Evolutionary conservation across 2,888 invertebrate species (phyloP).

Genomic region (Drosophila bunnanda): DNA sequence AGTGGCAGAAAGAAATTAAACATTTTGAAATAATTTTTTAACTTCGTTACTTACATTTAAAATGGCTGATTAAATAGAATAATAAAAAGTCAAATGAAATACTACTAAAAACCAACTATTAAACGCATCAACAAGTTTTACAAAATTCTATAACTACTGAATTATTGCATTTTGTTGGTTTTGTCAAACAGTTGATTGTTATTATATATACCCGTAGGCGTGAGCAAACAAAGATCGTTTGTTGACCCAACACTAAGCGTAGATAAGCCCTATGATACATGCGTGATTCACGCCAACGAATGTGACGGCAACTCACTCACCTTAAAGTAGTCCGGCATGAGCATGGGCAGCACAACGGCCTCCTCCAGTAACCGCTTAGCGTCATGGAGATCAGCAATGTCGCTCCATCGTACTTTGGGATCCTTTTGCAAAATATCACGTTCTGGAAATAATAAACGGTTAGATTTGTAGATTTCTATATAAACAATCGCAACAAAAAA

Average conservation of each 20-base stretch:
- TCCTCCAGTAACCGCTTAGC: conserved; percentile 97
- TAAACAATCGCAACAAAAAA: neutral
- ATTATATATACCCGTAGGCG: neutral
- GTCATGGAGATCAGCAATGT: conserved; percentile 95
- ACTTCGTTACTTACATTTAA: neutral
- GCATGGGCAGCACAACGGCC: conserved; percentile 98
- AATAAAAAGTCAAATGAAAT: neutral
- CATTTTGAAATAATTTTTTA: no score
- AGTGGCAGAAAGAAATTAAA: neutral
- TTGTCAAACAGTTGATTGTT: neutral
- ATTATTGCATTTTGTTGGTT: neutral
- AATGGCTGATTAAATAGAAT: no score
- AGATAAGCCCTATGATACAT: conserved; percentile 26
- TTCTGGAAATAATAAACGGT: conserved; percentile 86
- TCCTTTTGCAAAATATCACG: conserved; percentile 98
- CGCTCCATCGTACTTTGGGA: conserved; percentile 97
- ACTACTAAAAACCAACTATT: no score
- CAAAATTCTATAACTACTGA: neutral
- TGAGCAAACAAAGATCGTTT: conserved; percentile 12
- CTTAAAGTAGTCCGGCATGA: conserved; percentile 99
- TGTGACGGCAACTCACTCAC: conserved; percentile 85
- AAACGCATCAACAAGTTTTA: neutral
- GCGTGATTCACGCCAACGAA: conserved; percentile 44
- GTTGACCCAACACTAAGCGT: conserved; percentile 22
- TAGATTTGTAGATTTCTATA: neutral